Evolutionary conservation across 2,797 vertebrate species (phyloP).

Genomic region (Podarcis siculus): DNA sequence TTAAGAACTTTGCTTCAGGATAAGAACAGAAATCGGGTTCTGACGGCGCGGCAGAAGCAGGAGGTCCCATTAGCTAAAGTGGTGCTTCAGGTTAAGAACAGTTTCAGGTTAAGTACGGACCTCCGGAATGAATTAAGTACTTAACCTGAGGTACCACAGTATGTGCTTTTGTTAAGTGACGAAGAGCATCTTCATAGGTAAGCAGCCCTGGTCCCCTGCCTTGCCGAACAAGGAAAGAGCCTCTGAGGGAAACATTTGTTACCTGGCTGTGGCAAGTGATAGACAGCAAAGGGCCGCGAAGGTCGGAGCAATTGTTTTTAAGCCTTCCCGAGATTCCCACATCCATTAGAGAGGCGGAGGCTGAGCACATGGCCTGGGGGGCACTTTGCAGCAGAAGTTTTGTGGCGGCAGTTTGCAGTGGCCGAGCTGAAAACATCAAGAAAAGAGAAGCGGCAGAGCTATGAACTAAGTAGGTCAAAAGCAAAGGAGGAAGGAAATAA

Average conservation of each 20-base stretch:
- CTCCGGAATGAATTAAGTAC: too few species aligned
- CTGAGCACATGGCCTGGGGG: conserved; percentile 10
- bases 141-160: too few species aligned
- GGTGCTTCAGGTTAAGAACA: too few species aligned
- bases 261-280: not conserved
- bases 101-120: too few species aligned
- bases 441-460: not conserved
- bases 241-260: not conserved
- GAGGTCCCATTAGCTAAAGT: too few species aligned
- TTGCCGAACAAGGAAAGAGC: not conserved
- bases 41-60: too few species aligned
- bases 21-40: too few species aligned
- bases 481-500: not conserved
- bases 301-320: not conserved
- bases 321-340: conserved; percentile 27
- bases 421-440: conserved; percentile 33
- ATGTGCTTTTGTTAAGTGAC: too few species aligned
- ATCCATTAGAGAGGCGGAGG: conserved; percentile 25
- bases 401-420: conserved; percentile 31
- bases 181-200: not conserved
- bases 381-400: conserved; percentile 5
- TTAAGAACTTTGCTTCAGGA: too few species aligned
- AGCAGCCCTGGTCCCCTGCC: not conserved
- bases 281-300: not conserved
- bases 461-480: not conserved